A percentile compares a stretch with the other conserved stretches of the same genome.
Conservation (phyloP, 1,140 invertebrate genomes). For the Hypsibius dujardini region DNA sequence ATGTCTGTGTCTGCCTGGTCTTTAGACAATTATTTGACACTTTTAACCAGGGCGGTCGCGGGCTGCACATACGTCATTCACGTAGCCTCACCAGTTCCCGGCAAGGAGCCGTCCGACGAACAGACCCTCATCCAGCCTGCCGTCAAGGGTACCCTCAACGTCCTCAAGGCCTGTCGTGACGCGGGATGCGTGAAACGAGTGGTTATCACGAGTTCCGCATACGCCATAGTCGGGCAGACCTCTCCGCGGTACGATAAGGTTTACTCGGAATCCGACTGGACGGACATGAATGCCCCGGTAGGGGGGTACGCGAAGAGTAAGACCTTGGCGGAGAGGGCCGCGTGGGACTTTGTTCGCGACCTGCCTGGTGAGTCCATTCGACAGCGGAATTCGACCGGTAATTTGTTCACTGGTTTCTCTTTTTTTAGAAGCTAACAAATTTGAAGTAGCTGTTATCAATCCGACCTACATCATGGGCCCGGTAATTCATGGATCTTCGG, state of each 20-base stretch:
- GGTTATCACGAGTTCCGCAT: constrained; percentile 41
- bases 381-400: constrained; percentile 17
- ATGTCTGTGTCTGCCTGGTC: too few species aligned
- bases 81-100: constrained; percentile 41
- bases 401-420: constrained; percentile 21
- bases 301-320: constrained; percentile 38
- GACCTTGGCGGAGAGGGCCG: constrained; percentile 40
- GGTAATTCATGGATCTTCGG: constrained; percentile 32
- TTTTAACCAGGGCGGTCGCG: constrained; percentile 35
- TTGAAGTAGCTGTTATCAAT: constrained; percentile 40
- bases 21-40: constrained; percentile 17
- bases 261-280: constrained; percentile 40
- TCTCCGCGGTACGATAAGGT: constrained; percentile 30
- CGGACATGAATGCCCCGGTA: constrained; percentile 30
- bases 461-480: constrained; percentile 40
- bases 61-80: constrained; percentile 40
- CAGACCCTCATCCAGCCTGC: constrained; percentile 39
- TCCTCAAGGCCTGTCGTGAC: constrained; percentile 38
- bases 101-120: constrained; percentile 25
- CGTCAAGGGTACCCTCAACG: constrained; percentile 39
- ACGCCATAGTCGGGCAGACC: constrained; percentile 30
- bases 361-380: constrained; percentile 29
- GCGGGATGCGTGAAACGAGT: constrained; percentile 37
- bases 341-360: constrained; percentile 41
- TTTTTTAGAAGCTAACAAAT: constrained; percentile 33